Evolutionary conservation across 2,888 invertebrate genomes (phyloP), one percentile per base, ranked within the genome.

Genomic region (Willowsia nigromaculata): DNA sequence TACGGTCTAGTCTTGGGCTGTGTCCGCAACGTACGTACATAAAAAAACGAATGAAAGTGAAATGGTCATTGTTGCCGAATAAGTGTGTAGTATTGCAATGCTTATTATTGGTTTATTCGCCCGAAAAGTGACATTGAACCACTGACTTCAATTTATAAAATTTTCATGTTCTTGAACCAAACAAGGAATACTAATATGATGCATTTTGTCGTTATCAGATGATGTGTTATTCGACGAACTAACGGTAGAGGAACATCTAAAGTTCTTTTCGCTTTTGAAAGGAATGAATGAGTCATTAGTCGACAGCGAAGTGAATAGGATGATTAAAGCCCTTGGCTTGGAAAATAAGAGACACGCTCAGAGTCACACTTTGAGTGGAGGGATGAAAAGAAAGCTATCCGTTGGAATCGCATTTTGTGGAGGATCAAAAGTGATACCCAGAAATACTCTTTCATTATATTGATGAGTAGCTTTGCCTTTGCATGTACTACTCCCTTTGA

Each of bases 351-450:
- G 94, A 1, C 93, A 96, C 92, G 94, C 94, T 53, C 94, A 95
- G 91, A 96, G 96, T 0, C 93, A 94, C 33, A 95, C 95, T 80
- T 94, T 99, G 90, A 98, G 98, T 0, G 98, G 98, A n/a, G 99
- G 99, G 13, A 98, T 98, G 96, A 97, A 98, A 94, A 95, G 99
- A 82, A 96, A 98, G 91, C 94, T 99, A 56, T 97, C 97, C 78
- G 95, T 98, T 30, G 98, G 96, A 50, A 97, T 98, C 94, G 97
- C 98, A 0, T 95, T 98, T 74, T 96, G 97, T 56, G 98, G 98
- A 0, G 96, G 92, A 71, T 92, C 92, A 68, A 92, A 92, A 90
- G 91, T 92, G 88, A 83, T 83, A 43, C 47, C 6, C 62, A 40
- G 22, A 76, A 47, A 62, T 18, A 0, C 37, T 59, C 40, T 40